These are phyloP conservation scores for Lepilemur ruficaudatus DNA, from an alignment of 2,797 vertebrate genomes.

Conservation along the genomic window DNA sequence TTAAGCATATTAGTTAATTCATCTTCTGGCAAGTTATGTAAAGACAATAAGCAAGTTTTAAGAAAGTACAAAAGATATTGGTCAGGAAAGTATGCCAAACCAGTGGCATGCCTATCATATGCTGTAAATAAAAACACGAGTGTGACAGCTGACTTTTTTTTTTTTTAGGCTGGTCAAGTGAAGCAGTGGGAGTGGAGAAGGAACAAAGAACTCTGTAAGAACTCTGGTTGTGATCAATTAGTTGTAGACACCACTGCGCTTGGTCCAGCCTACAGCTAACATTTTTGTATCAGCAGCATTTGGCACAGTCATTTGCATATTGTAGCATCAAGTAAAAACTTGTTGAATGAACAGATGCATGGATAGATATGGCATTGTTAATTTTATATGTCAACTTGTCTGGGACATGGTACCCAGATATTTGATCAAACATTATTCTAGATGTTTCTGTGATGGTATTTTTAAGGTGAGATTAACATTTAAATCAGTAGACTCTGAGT, in stretches of 20 bases:
- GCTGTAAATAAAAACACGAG: not conserved
- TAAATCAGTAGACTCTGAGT: not conserved
- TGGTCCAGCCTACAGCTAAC: not conserved
- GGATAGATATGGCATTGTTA: not conserved
- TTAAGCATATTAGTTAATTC: not conserved
- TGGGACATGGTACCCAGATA: not conserved
- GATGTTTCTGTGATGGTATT: not conserved
- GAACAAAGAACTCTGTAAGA: too few species aligned
- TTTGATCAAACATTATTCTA: constrained; percentile 14
- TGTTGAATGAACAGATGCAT: not conserved
- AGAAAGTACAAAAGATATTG: not conserved
- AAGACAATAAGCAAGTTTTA: constrained; percentile 30
- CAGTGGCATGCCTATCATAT: not conserved
- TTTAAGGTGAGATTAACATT: not conserved
- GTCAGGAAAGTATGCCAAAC: not conserved
- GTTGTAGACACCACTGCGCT: too few species aligned
- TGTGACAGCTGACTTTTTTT: not conserved
- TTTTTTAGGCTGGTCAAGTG: not conserved
- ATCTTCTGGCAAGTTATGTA: not conserved
- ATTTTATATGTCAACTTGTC: not conserved
- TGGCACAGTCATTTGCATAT: not conserved
- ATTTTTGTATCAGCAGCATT: not conserved
- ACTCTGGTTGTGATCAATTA: too few species aligned
- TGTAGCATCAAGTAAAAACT: not conserved
- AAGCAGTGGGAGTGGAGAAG: too few species aligned